Base-by-base conservation (phyloP, 2,888 invertebrate species). In the Philereme transversata region DNA sequence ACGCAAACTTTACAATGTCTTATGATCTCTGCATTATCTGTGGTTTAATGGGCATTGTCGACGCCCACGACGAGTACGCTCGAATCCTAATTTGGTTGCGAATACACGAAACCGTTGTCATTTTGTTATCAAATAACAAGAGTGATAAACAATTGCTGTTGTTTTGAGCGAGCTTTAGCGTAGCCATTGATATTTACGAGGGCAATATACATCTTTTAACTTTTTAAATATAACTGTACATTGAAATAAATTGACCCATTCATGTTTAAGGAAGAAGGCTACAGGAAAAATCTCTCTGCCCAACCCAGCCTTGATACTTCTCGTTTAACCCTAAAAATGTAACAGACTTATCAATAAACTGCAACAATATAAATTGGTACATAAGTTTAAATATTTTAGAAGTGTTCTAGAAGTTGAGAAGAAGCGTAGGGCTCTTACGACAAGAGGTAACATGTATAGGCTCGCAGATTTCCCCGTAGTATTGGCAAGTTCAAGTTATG, bases 1-100 rank as follows among this genome's bases (percentile, higher is more conserved):
- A 70, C 68, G 70, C 70, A 70, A 70, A 62, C 57, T 46, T 44
- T 50, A 64, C 69, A 67, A 62, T 61, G 65, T 40, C 57, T 57
- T 62, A 34, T 36, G 63, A 63, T 63, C 58, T 62, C 55, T 47
- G 54, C 60, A 46, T 57, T 53, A 57, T 46, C 57, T 57, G 57
- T 54, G 57, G 57, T 51, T 57, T 68, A 66, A 67, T 70, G 67
- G 64, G 51, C 59, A 60, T 60, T 63, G 59, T 51, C 56, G 54
- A 65, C 69, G 70, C 70, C 68, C 68, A 70, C 70, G 58, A 54
- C 54, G 47, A 57, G 54, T 62, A 65, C 48, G 64, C 51, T 63
- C 57, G 47, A 51, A 50, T 59, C 66, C 65, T 57, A 62, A 66
- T 67, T 64, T 64, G 65, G 69, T 51, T 40, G 51, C 34, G 44